phyloP scores from a whole-genome alignment of 2,888 invertebrate genomes.

The Platypus cylindrus region DNA sequence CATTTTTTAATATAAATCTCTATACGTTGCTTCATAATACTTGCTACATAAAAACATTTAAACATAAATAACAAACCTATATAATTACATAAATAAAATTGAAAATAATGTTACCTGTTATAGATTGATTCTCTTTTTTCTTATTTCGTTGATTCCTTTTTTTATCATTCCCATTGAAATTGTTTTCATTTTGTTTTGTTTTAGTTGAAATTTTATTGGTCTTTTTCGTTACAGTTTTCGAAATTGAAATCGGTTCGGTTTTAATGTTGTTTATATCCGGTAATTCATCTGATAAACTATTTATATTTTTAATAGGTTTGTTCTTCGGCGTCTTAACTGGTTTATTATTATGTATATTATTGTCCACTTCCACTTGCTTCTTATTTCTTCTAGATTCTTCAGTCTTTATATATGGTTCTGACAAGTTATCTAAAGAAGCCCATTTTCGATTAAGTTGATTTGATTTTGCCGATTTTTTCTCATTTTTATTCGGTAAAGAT shows the following conservation, averaged over 20 bases:
- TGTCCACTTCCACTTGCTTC: constrained; percentile 30
- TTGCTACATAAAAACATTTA: constrained; percentile 20
- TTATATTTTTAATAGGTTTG: constrained; percentile 32
- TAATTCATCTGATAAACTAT: constrained; percentile 26
- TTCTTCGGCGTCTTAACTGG: constrained; percentile 35
- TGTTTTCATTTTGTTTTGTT: constrained; percentile 24
- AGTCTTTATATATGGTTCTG: constrained; percentile 35
- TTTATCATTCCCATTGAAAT: constrained; percentile 25
- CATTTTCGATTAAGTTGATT: constrained; percentile 41
- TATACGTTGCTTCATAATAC: constrained; percentile 33
- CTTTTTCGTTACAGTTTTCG: constrained; percentile 28
- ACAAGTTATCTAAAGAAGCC: constrained; percentile 46
- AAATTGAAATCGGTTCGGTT: constrained; percentile 24
- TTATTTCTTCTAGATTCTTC: constrained; percentile 29
- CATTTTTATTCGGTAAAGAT: constrained; percentile 27
- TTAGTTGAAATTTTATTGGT: constrained; percentile 23
- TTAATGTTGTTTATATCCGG: constrained; percentile 22
- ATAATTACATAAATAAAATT: no score
- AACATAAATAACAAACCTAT: constrained; percentile 1
- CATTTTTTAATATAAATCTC: constrained; percentile 41
- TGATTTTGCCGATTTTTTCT: constrained; percentile 33
- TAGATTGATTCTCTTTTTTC: constrained; percentile 35
- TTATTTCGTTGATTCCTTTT: constrained; percentile 43
- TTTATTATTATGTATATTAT: constrained; percentile 40
- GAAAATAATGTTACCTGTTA: constrained; percentile 24